Conservation (phyloP, 64 coral and sea anemone genomes). For the Orbicella faveolata region DNA sequence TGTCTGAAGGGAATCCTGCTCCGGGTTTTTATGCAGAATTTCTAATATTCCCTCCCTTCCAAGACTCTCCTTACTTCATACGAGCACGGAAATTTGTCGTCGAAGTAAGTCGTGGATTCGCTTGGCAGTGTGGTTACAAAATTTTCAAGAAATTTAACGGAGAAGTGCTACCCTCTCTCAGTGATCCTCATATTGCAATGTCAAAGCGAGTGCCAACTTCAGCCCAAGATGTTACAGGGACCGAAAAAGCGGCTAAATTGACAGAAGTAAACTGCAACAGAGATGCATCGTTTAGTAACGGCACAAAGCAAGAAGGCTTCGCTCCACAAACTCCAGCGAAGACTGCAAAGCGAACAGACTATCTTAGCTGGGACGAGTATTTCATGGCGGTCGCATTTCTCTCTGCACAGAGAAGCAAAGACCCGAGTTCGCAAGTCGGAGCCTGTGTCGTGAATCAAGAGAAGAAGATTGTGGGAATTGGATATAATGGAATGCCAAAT, state of each 20-base stretch:
- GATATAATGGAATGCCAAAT: constrained; percentile 98
- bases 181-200: neutral
- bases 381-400: constrained; percentile 96
- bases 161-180: neutral
- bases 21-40: neutral
- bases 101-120: neutral
- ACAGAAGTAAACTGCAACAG: neutral
- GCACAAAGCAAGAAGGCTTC: neutral
- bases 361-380: constrained; percentile 89
- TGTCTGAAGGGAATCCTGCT: neutral
- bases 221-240: neutral
- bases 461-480: constrained; percentile 91
- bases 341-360: constrained; percentile 67
- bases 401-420: constrained; percentile 91
- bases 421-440: constrained; percentile 81
- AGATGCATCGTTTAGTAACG: neutral
- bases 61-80: too few species aligned
- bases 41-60: neutral
- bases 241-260: neutral
- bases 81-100: too few species aligned
- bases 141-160: neutral
- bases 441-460: constrained; percentile 89
- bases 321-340: neutral
- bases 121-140: neutral
- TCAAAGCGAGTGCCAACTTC: neutral